Base-by-base conservation (phyloP, 2,797 vertebrate species). In the Dicrostonyx torquatus region DNA sequence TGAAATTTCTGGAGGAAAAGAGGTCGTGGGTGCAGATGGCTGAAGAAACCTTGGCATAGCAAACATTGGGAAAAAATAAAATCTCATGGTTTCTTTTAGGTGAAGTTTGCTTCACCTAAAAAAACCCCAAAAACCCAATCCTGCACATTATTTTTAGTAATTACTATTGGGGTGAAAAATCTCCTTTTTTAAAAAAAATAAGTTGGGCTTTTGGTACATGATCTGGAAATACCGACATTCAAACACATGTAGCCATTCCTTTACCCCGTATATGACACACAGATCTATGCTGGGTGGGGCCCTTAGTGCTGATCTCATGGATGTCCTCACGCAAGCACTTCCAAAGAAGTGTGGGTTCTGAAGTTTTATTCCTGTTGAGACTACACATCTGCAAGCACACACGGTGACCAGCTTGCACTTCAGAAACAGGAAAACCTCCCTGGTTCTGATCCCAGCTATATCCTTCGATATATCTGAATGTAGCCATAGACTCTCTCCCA, bases 311-410 rank as follows among this genome's bases (percentile, higher is more conserved):
- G 45, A 29, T 43, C 58, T 48, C 45, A 10, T 1, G 0, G 45
- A 48, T 0, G 0, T 13, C 60, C 64, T 20, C 72, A 26, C 0
- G 4, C 0, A 55, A n/a, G 18, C 62, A 10, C n/a, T 64, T 6
- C 1, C 20, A 45, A 62, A 53, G 50, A 37, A 2, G 29, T 14
- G 31, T 13, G 62, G 43, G 37, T 2, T 45, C 72, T 87, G n/a
- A 53, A 34, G 37, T 58, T 53, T 50, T 40, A 58, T 37, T 93
- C 88, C 66, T 89, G 64, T 60, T 50, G 48, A 53, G 40, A 62
- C 8, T 4, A 29, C 22, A 50, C 7, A 40, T 70, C 22, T 31
- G 29, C 60, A 82, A 83, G 93, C 85, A 76, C 31, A 11, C 50
- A 79, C 90, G 48, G 17, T 2, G 50, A 45, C 2, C 60, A 60